These are phyloP conservation scores for Desmophyllum pertusum DNA, from an alignment of 92 coral and sea anemone species.

Conservation along the genomic window DNA sequence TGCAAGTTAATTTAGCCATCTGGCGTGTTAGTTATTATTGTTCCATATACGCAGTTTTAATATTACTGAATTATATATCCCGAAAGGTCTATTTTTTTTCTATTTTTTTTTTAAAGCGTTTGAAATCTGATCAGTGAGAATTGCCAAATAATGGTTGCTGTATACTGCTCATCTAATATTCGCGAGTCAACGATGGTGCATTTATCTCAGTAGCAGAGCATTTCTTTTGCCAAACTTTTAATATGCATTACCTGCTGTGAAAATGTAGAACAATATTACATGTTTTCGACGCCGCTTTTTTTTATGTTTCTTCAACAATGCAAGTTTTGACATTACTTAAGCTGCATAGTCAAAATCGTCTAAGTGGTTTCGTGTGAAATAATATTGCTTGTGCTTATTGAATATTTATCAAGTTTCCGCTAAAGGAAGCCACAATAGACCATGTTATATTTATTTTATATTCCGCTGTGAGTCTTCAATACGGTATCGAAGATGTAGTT, in stretches of 20 bases:
- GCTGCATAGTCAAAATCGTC: not conserved
- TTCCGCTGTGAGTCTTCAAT: not conserved
- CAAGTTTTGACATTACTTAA: not conserved
- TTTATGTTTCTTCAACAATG: not conserved
- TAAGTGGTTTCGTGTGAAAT: not conserved
- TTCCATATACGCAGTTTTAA: too few species aligned
- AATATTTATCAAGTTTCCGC: not conserved
- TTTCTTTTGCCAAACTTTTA: not conserved
- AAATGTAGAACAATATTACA: not conserved
- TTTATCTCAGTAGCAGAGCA: not conserved
- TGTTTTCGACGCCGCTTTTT: not conserved
- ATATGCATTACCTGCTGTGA: not conserved
- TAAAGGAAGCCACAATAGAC: not conserved
- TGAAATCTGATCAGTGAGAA: too few species aligned
- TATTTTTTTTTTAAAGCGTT: too few species aligned
- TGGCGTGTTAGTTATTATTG: too few species aligned
- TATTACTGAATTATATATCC: too few species aligned
- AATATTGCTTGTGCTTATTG: not conserved
- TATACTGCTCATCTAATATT: not conserved
- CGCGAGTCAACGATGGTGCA: too few species aligned
- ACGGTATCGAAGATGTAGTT: not conserved
- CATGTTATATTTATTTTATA: too few species aligned
- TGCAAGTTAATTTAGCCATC: too few species aligned
- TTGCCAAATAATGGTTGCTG: not conserved
- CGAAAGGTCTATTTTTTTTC: too few species aligned